A percentile compares a stretch with the other conserved stretches of the same genome.
Evolutionary conservation across 2,888 invertebrate species (phyloP).

Genomic region (Synanthedon formicaeformis): DNA sequence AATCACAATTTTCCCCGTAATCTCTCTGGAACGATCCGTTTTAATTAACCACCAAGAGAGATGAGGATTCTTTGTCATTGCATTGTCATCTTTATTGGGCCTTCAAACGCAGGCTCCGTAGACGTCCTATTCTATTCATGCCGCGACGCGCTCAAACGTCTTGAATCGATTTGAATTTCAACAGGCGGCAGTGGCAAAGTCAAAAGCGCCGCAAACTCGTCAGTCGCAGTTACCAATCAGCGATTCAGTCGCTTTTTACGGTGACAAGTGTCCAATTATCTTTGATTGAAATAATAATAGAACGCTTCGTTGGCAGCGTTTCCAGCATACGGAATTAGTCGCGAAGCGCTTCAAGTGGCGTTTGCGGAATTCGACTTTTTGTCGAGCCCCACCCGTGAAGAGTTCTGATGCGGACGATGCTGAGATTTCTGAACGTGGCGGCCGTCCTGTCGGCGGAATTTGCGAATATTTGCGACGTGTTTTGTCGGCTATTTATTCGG

Average conservation of each 20-base stretch:
- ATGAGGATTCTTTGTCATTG: background rate
- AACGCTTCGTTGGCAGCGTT: conserved; percentile 29
- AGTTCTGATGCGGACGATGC: conserved; percentile 19
- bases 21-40: conserved; percentile 1
- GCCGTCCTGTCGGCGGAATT: conserved; percentile 34
- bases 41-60: background rate
- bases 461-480: conserved; percentile 41
- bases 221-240: conserved; percentile 31
- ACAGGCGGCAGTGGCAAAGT: conserved; percentile 23
- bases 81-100: conserved; percentile 20
- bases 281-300: conserved; percentile 63
- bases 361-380: conserved; percentile 33
- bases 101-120: conserved; percentile 23
- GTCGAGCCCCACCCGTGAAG: conserved; percentile 49
- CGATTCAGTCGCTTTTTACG: conserved; percentile 39
- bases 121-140: conserved; percentile 14
- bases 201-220: conserved; percentile 38
- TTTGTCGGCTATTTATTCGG: conserved; percentile 51
- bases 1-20: too few species aligned
- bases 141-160: conserved; percentile 18
- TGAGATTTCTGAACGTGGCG: conserved; percentile 37
- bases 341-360: conserved; percentile 14
- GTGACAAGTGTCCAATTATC: conserved; percentile 62
- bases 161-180: conserved; percentile 36
- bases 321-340: conserved; percentile 44